Conservation (phyloP, 2,888 invertebrate species). For the Tenthredo amoena region DNA sequence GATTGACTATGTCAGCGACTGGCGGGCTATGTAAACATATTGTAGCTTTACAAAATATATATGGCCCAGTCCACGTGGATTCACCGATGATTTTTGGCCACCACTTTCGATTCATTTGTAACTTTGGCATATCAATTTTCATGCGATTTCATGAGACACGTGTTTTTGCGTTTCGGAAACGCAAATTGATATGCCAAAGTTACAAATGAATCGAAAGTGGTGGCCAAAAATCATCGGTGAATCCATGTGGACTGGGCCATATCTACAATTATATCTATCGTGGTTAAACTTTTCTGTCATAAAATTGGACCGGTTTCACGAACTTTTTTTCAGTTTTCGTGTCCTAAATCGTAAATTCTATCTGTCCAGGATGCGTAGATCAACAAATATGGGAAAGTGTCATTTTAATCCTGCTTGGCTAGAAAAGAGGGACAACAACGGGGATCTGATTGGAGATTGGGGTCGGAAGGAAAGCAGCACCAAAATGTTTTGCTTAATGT, state of each 20-base stretch:
- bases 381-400: constrained; percentile 15
- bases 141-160: too few relatives aligned
- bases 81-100: too few relatives aligned
- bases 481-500: constrained; percentile 19
- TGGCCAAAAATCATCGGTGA: too few relatives aligned
- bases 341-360: neutral
- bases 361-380: neutral
- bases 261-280: constrained; percentile 16
- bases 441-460: constrained; percentile 30
- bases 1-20: neutral
- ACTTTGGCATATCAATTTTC: too few relatives aligned
- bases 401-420: neutral
- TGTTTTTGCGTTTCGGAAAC: too few relatives aligned
- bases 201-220: too few relatives aligned
- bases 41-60: neutral
- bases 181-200: too few relatives aligned
- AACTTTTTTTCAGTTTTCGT: neutral
- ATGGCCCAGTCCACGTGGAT: neutral
- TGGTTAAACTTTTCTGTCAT: neutral
- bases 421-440: neutral
- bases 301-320: constrained; percentile 1
- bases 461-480: constrained; percentile 27
- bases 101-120: too few relatives aligned
- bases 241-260: too few relatives aligned
- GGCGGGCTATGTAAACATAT: neutral